phyloP scores from a whole-genome alignment of 2,113 vertebrate species.

The Albula glossodonta region DNA sequence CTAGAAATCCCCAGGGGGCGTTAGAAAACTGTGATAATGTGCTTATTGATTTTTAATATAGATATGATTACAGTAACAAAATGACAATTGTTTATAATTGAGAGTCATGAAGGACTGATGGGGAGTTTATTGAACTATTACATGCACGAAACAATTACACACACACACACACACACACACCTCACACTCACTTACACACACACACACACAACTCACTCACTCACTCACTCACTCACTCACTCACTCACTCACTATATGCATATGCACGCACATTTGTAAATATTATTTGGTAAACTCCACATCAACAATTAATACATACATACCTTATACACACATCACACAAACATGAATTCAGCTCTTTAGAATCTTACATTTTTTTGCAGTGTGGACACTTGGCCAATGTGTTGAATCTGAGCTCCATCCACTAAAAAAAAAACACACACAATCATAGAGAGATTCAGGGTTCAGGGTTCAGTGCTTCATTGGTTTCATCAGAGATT shows the following conservation, averaged over 20 bases:
- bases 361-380: slow-evolving; percentile 98
- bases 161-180: too few relatives aligned
- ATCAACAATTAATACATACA: too few relatives aligned
- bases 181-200: too few relatives aligned
- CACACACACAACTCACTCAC: too few relatives aligned
- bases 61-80: neutral
- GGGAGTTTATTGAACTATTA: neutral
- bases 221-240: too few relatives aligned
- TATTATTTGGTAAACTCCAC: too few relatives aligned
- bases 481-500: neutral
- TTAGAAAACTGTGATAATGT: neutral
- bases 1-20: neutral
- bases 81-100: neutral
- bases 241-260: too few relatives aligned
- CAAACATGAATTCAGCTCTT: neutral
- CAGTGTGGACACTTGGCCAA: slow-evolving; percentile 99
- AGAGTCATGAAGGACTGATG: neutral
- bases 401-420: slow-evolving; percentile 98
- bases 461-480: neutral
- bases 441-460: slow-evolving; percentile 24
- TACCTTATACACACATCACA: neutral
- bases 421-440: slow-evolving; percentile 82
- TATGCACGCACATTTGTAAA: too few relatives aligned
- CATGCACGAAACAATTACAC: neutral
- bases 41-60: neutral